Conservation (phyloP, 2,888 invertebrate species). For the Drosophila tripunctata region DNA sequence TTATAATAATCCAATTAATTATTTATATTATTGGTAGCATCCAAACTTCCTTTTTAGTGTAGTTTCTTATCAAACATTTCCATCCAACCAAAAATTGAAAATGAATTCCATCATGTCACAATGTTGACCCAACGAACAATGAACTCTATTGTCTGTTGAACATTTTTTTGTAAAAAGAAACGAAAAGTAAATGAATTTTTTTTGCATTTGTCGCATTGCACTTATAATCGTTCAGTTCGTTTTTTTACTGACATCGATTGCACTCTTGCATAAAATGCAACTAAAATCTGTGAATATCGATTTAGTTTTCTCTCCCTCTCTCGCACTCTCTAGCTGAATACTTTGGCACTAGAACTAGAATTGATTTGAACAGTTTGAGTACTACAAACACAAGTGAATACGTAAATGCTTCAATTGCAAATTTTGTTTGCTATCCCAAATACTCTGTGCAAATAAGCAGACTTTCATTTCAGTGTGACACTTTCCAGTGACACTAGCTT, state of each 20-base stretch:
- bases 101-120: slow-evolving; percentile 3
- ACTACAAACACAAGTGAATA: slow-evolving; percentile 10
- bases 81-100: neutral
- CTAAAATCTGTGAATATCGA: slow-evolving; percentile 56
- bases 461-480: neutral
- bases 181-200: slow-evolving; percentile 27
- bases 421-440: slow-evolving; percentile 3
- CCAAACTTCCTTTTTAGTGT: too few relatives aligned
- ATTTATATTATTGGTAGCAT: too few relatives aligned
- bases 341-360: neutral
- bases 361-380: neutral
- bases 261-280: slow-evolving; percentile 41
- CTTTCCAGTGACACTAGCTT: neutral
- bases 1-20: neutral
- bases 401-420: neutral
- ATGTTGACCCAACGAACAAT: slow-evolving; percentile 38
- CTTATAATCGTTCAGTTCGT: slow-evolving; percentile 39
- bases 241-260: slow-evolving; percentile 48
- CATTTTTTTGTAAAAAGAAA: neutral
- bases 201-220: slow-evolving; percentile 25
- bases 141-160: slow-evolving; percentile 3
- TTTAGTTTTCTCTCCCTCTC: slow-evolving; percentile 26
- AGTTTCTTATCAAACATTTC: neutral
- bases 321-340: too few relatives aligned
- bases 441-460: slow-evolving; percentile 7